Conservation (phyloP, 2,888 invertebrate genomes). For the Perizoma flavofasciatum region DNA sequence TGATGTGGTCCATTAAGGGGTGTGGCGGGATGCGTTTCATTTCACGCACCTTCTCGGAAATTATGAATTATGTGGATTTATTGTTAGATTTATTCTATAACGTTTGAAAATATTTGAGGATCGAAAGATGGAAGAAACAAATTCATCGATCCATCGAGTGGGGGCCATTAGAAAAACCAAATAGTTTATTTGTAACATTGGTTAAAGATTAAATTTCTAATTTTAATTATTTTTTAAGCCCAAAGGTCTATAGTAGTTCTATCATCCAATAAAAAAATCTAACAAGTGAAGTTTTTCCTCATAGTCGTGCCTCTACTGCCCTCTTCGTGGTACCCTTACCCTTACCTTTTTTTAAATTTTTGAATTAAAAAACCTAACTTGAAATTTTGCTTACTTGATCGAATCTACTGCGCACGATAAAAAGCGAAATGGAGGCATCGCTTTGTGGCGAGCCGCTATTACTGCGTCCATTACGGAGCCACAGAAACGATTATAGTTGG, state of each 20-base stretch:
- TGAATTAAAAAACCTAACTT: constrained; percentile 47
- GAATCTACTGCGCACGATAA: constrained; percentile 50
- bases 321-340: too few species aligned
- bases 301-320: too few species aligned
- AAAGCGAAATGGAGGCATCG: constrained; percentile 41
- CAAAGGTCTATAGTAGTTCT: too few species aligned
- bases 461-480: constrained; percentile 67
- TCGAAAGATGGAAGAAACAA: too few species aligned
- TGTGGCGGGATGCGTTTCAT: constrained; percentile 30
- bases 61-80: constrained; percentile 28
- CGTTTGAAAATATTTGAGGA: neutral
- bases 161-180: too few species aligned
- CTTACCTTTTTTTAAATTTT: too few species aligned
- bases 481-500: constrained; percentile 13
- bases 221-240: too few species aligned
- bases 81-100: constrained; percentile 17
- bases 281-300: constrained; percentile 17
- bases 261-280: too few species aligned
- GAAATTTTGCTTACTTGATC: constrained; percentile 50
- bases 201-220: too few species aligned
- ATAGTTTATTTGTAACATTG: too few species aligned
- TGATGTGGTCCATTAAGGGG: constrained; percentile 23
- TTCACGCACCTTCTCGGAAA: constrained; percentile 33
- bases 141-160: too few species aligned
- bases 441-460: constrained; percentile 75